Base-by-base conservation (phyloP, 2,888 invertebrate genomes). In the Thelaira solivaga region DNA sequence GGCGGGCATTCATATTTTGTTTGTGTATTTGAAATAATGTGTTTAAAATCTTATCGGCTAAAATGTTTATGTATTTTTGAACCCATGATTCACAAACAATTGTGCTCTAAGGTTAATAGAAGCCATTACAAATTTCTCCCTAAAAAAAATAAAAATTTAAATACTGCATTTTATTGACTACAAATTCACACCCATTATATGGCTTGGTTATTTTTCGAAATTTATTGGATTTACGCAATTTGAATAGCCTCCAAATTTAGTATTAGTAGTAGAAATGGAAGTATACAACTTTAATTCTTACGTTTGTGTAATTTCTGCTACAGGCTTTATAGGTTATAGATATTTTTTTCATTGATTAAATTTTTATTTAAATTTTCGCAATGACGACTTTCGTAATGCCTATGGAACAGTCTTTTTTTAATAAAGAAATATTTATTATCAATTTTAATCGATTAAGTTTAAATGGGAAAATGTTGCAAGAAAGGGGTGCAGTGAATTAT, bases 81-180 rank as follows among this genome's bases (percentile, higher is more conserved):
- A 69, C 69, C 51, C 39, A 41, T 69, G 69, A 69, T 36, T 69
- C 69, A 69, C n/a, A n/a, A n/a, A n/a, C n/a, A n/a, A n/a, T n/a
- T n/a, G n/a, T n/a, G n/a, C n/a, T n/a, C n/a, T n/a, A n/a, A n/a
- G n/a, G n/a, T n/a, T n/a, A n/a, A n/a, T n/a, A n/a, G n/a, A n/a
- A n/a, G 7, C n/a, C 26, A 29, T 61, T 8, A 43, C 16, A 49
- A 39, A 62, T 16, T 24, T 20, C 20, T 4, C 31, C 29, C 26
- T 39, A n/a, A 20, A n/a, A n/a, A n/a, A n/a, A n/a, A n/a, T n/a
- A n/a, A n/a, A 41, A n/a, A 11, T n/a, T 11, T 2, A 18, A 5
- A 41, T 26, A 13, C 24, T 24, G 8, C 39, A 13, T 7, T 61
- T 31, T 24, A 1, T 13, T 31, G 22, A 45, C 20, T 31, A 16